Percentiles rank a stretch among this genome's conserved stretches.
These are phyloP conservation scores for Hermaeophaga mercurialis DNA, from an alignment of 2,888 invertebrate species.

Conservation along the genomic window DNA sequence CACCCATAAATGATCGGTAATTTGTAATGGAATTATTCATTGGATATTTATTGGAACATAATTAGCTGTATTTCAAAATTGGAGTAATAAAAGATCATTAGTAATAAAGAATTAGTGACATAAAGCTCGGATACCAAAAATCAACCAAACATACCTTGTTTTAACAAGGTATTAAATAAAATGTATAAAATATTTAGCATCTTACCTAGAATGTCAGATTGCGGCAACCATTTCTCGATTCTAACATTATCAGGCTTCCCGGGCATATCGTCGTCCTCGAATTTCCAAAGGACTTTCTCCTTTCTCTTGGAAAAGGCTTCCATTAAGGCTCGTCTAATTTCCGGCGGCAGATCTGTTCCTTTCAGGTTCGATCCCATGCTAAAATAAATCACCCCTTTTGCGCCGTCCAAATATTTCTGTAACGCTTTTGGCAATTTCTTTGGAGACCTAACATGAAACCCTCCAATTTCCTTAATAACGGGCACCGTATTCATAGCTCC, in stretches of 20 bases:
- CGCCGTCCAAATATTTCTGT: slow-evolving; percentile 59
- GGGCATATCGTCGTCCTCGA: slow-evolving; percentile 60
- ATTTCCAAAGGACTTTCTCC: slow-evolving; percentile 71
- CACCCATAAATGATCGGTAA: too few species aligned
- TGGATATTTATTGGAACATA: too few species aligned
- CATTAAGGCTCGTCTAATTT: slow-evolving; percentile 60
- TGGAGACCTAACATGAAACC: slow-evolving; percentile 55
- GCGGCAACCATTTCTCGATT: slow-evolving; percentile 45
- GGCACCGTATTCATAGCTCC: slow-evolving; percentile 60
- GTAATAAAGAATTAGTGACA: too few species aligned
- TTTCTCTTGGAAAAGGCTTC: slow-evolving; percentile 64
- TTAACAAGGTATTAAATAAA: too few species aligned
- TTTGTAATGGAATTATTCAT: too few species aligned
- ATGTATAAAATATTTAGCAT: background rate
- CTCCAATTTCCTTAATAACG: slow-evolving; percentile 63
- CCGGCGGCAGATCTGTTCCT: slow-evolving; percentile 60
- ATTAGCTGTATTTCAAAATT: too few species aligned
- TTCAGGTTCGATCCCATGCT: slow-evolving; percentile 65
- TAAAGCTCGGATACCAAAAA: too few species aligned
- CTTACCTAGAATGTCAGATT: slow-evolving; percentile 44
- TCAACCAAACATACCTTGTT: too few species aligned
- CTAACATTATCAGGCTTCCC: slow-evolving; percentile 52
- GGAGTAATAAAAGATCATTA: too few species aligned
- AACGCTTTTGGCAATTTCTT: slow-evolving; percentile 54
- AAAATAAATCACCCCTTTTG: slow-evolving; percentile 63